Evolutionary conservation across 2,113 vertebrate genomes (phyloP), one percentile per base, ranked within the genome.

Genomic region (Hippolais icterina): DNA sequence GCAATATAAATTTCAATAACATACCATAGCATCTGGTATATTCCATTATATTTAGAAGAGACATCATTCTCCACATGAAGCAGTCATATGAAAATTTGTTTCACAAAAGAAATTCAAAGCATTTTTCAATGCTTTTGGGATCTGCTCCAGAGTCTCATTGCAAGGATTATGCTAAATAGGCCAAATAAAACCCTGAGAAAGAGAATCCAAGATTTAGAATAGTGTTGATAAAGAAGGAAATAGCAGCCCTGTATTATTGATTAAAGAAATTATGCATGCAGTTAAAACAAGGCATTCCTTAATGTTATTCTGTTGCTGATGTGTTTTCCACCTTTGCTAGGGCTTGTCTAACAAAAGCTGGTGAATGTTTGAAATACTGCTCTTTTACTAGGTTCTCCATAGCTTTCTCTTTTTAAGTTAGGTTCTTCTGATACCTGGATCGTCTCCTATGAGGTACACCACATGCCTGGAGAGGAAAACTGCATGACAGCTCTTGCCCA

Each of bases 401-500:
- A 37, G 31, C 4, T 61, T 89, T 57, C 17, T 57, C 42, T 22
- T 66, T 82, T 85, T 66, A 75, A 41, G 13, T 46, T 46, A 25
- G 23, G 10, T 53, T 87, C 7, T 71, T 80, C 7, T 82, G 66
- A 14, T 63, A 54, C 22, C 28, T 44, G 8, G 4, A 37, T 77
- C 44, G 14, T 72, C 12, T 56, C 23, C 77, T 25, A 24, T 24
- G 23, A 68, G 33, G 15, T 42, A 22, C 0, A 1, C 14, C 35
- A 17, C 10, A 12, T 59, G 6, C 4, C 27, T 68, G 18, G 28
- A 72, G 14, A 78, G 15, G 16, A 79, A 35, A 13, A 63, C 18
- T 23, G 7, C 10, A 4, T 9, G 41, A 37, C n/a, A 70, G 28
- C 25, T 46, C 12, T 46, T 15, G 17, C 11, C 10, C 0, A 1